Evolutionary conservation across 2,888 invertebrate genomes (phyloP).

Genomic region (Desoria tigrina): DNA sequence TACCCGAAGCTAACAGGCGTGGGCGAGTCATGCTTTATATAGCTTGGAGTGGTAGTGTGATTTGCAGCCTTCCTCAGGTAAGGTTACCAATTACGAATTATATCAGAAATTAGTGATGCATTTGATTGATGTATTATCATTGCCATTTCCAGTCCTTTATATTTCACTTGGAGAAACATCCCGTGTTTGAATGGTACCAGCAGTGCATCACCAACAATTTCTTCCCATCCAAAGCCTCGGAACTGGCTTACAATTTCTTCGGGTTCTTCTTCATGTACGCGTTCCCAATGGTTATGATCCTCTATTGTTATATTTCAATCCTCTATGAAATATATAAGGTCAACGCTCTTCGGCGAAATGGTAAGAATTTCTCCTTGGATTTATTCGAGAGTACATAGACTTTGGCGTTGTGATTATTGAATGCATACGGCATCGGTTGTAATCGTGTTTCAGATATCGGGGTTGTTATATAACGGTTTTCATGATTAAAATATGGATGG

Average conservation of each 20-base stretch:
- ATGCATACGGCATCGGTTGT: too few relatives aligned
- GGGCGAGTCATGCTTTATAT: conserved; percentile 72
- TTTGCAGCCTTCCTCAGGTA: conserved; percentile 87
- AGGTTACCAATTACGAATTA: background rate
- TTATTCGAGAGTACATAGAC: too few relatives aligned
- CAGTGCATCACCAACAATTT: conserved; percentile 89
- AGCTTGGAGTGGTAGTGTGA: conserved; percentile 77
- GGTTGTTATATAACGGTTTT: too few relatives aligned
- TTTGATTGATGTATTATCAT: background rate
- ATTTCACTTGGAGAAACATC: conserved; percentile 84
- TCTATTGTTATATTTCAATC: conserved; percentile 85
- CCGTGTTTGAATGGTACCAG: conserved; percentile 76
- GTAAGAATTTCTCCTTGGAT: conserved; percentile 29
- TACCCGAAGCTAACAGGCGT: conserved; percentile 70
- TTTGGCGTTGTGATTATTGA: too few relatives aligned
- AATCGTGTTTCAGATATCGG: too few relatives aligned
- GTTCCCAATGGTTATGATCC: conserved; percentile 78
- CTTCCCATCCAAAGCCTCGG: conserved; percentile 70
- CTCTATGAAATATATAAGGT: conserved; percentile 74
- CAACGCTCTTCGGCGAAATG: conserved; percentile 38
- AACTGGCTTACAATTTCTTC: conserved; percentile 77
- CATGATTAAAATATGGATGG: too few relatives aligned
- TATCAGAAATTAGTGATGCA: too few relatives aligned
- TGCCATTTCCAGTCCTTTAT: conserved; percentile 67
- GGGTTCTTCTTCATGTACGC: conserved; percentile 86